Conservation (phyloP, 2,888 invertebrate species). For the Lepidochrysops patricia region DNA sequence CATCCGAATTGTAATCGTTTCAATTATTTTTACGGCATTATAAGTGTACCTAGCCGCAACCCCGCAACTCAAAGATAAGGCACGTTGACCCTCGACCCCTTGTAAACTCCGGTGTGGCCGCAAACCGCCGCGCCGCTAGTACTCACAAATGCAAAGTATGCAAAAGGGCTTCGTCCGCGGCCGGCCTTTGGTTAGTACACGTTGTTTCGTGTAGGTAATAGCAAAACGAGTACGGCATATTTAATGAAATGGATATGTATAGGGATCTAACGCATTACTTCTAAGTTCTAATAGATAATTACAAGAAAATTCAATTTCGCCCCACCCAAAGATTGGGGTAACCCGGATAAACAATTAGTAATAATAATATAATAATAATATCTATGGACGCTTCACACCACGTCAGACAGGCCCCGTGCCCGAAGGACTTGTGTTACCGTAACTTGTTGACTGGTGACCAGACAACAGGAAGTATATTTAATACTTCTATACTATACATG, state of each 20-base stretch:
- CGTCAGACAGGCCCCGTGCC: too few species aligned
- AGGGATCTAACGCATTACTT: not conserved
- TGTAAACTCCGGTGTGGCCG: slow-evolving; percentile 22
- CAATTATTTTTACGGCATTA: not conserved
- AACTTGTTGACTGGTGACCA: too few species aligned
- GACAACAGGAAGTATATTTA: too few species aligned
- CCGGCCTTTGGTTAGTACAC: not conserved
- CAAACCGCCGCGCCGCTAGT: slow-evolving; percentile 19
- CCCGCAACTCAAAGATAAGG: slow-evolving; percentile 45
- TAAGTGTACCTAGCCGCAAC: slow-evolving; percentile 16
- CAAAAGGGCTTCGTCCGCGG: slow-evolving; percentile 23
- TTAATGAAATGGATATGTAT: not conserved
- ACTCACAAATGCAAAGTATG: slow-evolving; percentile 21
- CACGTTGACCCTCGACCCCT: slow-evolving; percentile 40
- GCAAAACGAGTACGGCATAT: not conserved
- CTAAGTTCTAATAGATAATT: too few species aligned
- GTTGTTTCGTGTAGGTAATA: not conserved
- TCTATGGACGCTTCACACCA: too few species aligned
- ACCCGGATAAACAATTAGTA: too few species aligned
- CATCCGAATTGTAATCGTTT: not conserved
- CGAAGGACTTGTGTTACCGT: too few species aligned
- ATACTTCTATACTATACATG: too few species aligned
- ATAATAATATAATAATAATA: too few species aligned
- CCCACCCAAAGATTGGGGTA: not conserved
- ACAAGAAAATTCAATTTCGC: not conserved